phyloP scores from a whole-genome alignment of 2,888 invertebrate genomes.

The Machimus atricapillus region DNA sequence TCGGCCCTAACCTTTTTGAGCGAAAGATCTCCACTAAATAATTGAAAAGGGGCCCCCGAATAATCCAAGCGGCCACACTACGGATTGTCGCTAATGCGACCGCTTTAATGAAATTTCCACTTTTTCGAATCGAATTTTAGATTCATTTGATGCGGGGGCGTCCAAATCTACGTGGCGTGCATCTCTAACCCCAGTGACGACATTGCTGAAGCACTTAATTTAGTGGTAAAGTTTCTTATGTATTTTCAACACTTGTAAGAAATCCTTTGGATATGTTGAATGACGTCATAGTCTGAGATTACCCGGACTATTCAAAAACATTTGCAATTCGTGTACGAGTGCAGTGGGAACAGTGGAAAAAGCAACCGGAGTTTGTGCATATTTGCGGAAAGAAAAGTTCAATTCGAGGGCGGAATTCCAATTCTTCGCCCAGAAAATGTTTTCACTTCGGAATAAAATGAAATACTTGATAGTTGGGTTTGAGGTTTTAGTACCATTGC shows the following conservation, averaged over 20 bases:
- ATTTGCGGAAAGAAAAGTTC: neutral
- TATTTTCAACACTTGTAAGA: neutral
- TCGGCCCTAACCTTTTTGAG: neutral
- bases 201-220: neutral
- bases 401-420: neutral
- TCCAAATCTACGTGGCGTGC: neutral
- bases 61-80: neutral
- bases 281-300: neutral
- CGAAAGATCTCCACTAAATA: neutral
- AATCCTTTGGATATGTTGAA: neutral
- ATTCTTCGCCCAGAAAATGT: neutral
- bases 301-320: neutral
- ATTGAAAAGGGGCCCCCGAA: neutral
- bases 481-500: neutral
- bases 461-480: neutral
- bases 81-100: neutral
- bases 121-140: neutral
- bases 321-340: neutral
- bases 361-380: neutral
- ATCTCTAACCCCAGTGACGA: neutral
- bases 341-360: neutral
- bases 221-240: neutral
- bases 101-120: neutral
- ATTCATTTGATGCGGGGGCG: neutral
- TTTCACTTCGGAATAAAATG: neutral